These are phyloP conservation scores for Neopelma chrysocephalum DNA, from an alignment of 2,797 vertebrate genomes.

Conservation along the genomic window DNA sequence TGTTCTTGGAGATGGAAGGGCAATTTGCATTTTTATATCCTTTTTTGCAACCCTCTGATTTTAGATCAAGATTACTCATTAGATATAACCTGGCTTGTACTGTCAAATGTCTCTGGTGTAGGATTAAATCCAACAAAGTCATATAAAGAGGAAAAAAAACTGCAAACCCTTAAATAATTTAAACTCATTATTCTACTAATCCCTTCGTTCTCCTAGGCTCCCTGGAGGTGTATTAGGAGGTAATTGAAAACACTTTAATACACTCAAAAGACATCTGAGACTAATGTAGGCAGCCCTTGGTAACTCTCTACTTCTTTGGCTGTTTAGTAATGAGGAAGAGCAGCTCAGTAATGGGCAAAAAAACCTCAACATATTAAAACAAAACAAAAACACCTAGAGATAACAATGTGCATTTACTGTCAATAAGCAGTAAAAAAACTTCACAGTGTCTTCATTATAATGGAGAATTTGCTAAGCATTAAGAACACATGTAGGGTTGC, in stretches of 20 bases:
- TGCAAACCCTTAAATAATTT: slow-evolving; percentile 68
- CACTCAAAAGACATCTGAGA: slow-evolving; percentile 67
- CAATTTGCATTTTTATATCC: slow-evolving; percentile 60
- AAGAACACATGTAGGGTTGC: neutral
- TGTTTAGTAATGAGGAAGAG: slow-evolving; percentile 45
- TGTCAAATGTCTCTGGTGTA: slow-evolving; percentile 51
- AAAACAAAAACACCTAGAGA: neutral
- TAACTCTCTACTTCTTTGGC: neutral
- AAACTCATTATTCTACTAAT: slow-evolving; percentile 79
- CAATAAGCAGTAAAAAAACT: neutral
- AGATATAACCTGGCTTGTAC: slow-evolving; percentile 59
- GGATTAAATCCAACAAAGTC: slow-evolving; percentile 67
- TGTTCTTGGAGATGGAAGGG: neutral
- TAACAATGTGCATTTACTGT: neutral
- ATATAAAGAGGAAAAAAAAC: neutral
- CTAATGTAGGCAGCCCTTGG: slow-evolving; percentile 17
- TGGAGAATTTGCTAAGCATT: neutral
- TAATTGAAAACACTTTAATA: slow-evolving; percentile 77
- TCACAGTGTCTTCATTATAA: neutral
- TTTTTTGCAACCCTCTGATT: slow-evolving; percentile 8
- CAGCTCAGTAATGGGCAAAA: neutral
- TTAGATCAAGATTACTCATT: slow-evolving; percentile 63
- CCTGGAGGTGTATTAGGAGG: slow-evolving; percentile 74
- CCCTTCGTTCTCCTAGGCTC: slow-evolving; percentile 67
- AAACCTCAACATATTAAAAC: accelerated